Base-by-base conservation (phyloP, 2,888 invertebrate species). In the Apomyelois bistriatella region DNA sequence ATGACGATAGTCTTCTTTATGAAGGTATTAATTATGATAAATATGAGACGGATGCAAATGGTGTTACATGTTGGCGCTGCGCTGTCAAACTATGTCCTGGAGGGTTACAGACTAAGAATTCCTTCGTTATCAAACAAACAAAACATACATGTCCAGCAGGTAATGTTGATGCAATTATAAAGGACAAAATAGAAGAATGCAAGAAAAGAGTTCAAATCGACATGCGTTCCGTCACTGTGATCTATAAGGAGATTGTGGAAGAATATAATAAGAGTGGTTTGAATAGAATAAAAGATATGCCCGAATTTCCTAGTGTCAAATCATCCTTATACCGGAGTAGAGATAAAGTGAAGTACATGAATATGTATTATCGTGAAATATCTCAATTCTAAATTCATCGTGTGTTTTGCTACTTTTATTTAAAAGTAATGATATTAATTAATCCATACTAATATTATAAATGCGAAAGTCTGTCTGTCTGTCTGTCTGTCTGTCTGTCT, bases 171-270 rank as follows among this genome's bases (percentile, higher is more conserved):
- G 7, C 8, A 13, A 13, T 37, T 6, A 48, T 48, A n/a, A 48
- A 48, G 10, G 22, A 37, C 4, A 48, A 17, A 17, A 36, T 48
- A 8, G 17, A 37, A 22, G 36, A 48, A 37, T 48, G 48, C 48
- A 48, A 48, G 13, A n/a, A 36, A 28, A 48, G 48, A 48, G 48
- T 48, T 6, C 36, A 48, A 37, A 37, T 22, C n/a, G 48, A 48
- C 5, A 36, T 5, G 13, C 36, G 36, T 37, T 37, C 36, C 13
- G 15, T 48, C 22, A 22, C 48, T 12, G 8, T 12, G 4, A 48
- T 48, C 22, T 48, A 48, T 15, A 37, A 12, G 8, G 48, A 48
- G 3, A 16, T 37, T 37, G 48, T 48, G 4, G n/a, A 37, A 8
- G 48, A 48, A 22, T 48, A 48, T 22, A 48, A 48, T 13, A 48